Evolutionary conservation across 2,797 vertebrate genomes (phyloP), one percentile per base, ranked within the genome.

Genomic region (Bufotes viridis): DNA sequence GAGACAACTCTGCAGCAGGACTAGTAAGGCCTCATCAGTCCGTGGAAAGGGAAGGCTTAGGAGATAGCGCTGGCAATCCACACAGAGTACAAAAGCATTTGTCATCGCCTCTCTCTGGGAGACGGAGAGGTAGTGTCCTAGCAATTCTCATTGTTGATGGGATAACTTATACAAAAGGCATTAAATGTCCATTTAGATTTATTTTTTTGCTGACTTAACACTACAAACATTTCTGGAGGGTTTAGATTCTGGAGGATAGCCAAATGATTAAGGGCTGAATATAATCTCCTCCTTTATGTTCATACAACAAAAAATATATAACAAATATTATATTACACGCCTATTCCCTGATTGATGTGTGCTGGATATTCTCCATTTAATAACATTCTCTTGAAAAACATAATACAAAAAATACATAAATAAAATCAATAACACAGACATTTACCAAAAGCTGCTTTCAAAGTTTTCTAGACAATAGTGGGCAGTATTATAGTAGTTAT

Each of bases 141-240:
- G 49, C 75, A 87, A 84, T 42, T 84, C 85, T 70, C 29, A 84
- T 89, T 89, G 88, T 89, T 83, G 22, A 51, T 24, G 3, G 75
- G 81, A 87, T 89, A 80, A 87, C 18, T 70, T 87, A 78, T 83
- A 89, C 84, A 87, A 87, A 86, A 83, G 78, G 81, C 57, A 87
- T 80, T 87, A 84, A 72, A 84, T 80, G 75, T 79, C 75, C 65
- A 82, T 53, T 81, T 80, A 29, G 49, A 78, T 79, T 72, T 24
- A 22, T 75, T 69, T 87, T 81, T 42, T 87, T 74, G 75, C 86
- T 89, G 88, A 87, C 88, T 84, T 65, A 87, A 84, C 88, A 80
- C 18, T 87, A 42, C 53, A 87, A 29, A 84, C 14, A 70, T 69
- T 83, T 87, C 74, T 83, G 74, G 55, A 80, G 75, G 85, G 63